Base-by-base conservation (phyloP, 92 coral and sea anemone species). In the Umimayanthus kanabou region DNA sequence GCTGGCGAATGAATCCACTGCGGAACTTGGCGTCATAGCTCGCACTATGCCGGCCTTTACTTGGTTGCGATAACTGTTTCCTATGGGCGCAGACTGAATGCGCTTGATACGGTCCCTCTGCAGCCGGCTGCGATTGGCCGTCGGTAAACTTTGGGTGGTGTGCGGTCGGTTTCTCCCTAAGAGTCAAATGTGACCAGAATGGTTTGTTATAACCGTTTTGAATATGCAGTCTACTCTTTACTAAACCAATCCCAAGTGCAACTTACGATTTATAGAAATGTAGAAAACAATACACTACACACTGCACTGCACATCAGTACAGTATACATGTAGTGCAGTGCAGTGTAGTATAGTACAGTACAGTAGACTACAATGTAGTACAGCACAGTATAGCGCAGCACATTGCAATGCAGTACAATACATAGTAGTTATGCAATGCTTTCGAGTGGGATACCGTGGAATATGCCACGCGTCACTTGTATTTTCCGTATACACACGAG, bases 81-180 rank as follows among this genome's bases (percentile, higher is more conserved):
- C 53, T 72, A 79, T 47, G 42, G 98, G 98, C 29, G 98, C 98
- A 37, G 98, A 94, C 76, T 95, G 91, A 77, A 94, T 90, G 40
- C 98, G 84, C 80, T 94, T 94, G 57, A 85, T 73, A 76, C 84
- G 88, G 53, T 88, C 90, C 28, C 76, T 85, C 42, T 78, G 76
- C 73, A 79, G 80, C 80, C 93, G 92, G 10, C 80, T 82, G 37
- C 74, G 87, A 30, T 94, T 95, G 57, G 83, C 49, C 64, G 95
- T 90, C 25, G 94, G 92, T 45, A 94, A 88, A 88, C 98, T 93
- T 80, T 96, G 98, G 30, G 96, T 91, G 23, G 98, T 96, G 85
- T 92, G 94, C 18, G 98, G 98, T 26, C 98, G 95, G 71, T 90
- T 90, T 86, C 90, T 92, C 80, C 95, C 98, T 94, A 76, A 45